Conservation (phyloP, 30 jellyfish, hydroid and myxozoan species). For the Pelagia noctiluca region DNA sequence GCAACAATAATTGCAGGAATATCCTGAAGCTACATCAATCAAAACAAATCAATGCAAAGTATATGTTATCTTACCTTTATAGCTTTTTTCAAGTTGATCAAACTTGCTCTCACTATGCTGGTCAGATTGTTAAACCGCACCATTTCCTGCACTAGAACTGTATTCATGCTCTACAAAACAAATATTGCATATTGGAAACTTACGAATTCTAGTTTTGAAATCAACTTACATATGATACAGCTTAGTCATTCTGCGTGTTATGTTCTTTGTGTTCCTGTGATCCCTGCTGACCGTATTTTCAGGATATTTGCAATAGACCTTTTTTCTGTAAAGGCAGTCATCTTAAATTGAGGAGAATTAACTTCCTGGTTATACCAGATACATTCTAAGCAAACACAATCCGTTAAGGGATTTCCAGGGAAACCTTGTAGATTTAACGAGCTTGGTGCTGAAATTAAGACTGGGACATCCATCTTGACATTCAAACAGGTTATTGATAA, state of each 20-base stretch:
- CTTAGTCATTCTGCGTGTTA: no score
- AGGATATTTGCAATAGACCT: no score
- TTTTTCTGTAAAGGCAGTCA: no score
- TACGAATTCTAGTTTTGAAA: not conserved
- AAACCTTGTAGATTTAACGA: not conserved
- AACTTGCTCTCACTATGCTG: slow-evolving; percentile 77
- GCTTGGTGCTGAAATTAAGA: not conserved
- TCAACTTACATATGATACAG: not conserved
- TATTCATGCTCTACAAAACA: slow-evolving; percentile 87
- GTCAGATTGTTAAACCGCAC: slow-evolving; percentile 89
- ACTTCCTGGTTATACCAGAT: no score
- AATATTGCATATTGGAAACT: not conserved
- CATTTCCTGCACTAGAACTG: slow-evolving; percentile 96
- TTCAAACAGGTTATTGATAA: not conserved
- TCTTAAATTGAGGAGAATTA: no score
- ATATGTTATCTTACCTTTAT: slow-evolving; percentile 70
- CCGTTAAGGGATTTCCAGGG: no score
- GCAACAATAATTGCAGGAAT: no score
- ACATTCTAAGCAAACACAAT: no score
- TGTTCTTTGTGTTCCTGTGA: no score
- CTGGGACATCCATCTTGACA: not conserved
- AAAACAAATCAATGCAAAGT: slow-evolving; percentile 10
- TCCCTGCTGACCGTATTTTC: no score
- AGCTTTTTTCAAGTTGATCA: slow-evolving; percentile 83
- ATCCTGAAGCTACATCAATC: not conserved